These are phyloP conservation scores for Euura saliciscinereae DNA, from an alignment of 1,140 invertebrate species.

Conservation along the genomic window DNA sequence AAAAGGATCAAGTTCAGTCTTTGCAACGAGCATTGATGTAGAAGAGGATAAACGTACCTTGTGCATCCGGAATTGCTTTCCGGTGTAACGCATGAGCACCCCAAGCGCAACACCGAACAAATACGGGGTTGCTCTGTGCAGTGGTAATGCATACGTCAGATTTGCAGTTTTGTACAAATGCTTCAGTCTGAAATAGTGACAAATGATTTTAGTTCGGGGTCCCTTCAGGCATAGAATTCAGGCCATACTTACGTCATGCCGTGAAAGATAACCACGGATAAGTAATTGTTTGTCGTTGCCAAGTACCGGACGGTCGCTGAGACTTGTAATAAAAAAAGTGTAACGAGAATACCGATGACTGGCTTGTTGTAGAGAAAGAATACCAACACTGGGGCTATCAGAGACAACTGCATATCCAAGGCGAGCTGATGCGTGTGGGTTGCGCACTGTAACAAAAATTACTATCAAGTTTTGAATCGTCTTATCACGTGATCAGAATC, in stretches of 20 bases:
- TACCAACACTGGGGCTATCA: slow-evolving; percentile 73
- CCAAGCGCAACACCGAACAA: slow-evolving; percentile 69
- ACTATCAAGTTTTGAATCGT: slow-evolving; percentile 18
- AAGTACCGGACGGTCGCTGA: slow-evolving; percentile 69
- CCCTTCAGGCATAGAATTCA: neutral
- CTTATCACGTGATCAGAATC: neutral
- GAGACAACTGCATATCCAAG: slow-evolving; percentile 82
- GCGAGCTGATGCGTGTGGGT: slow-evolving; percentile 76
- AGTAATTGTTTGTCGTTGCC: slow-evolving; percentile 62
- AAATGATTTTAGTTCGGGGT: slow-evolving; percentile 12
- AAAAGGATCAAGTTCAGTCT: slow-evolving; percentile 19
- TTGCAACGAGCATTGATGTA: neutral
- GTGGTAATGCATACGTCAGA: slow-evolving; percentile 65
- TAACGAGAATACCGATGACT: slow-evolving; percentile 59
- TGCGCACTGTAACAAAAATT: slow-evolving; percentile 64
- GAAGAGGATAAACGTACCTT: slow-evolving; percentile 41
- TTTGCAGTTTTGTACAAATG: slow-evolving; percentile 72
- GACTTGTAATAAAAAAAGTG: slow-evolving; percentile 61
- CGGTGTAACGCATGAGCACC: slow-evolving; percentile 62
- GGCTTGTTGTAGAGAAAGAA: slow-evolving; percentile 68
- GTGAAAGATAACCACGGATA: slow-evolving; percentile 69
- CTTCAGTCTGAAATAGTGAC: slow-evolving; percentile 61
- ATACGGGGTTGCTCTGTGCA: slow-evolving; percentile 71
- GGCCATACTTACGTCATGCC: slow-evolving; percentile 66
- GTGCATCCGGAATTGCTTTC: slow-evolving; percentile 50